Percentiles rank a stretch among this genome's conserved stretches.
Conservation (phyloP, 2,888 invertebrate genomes). For the Tortrix viridana region DNA sequence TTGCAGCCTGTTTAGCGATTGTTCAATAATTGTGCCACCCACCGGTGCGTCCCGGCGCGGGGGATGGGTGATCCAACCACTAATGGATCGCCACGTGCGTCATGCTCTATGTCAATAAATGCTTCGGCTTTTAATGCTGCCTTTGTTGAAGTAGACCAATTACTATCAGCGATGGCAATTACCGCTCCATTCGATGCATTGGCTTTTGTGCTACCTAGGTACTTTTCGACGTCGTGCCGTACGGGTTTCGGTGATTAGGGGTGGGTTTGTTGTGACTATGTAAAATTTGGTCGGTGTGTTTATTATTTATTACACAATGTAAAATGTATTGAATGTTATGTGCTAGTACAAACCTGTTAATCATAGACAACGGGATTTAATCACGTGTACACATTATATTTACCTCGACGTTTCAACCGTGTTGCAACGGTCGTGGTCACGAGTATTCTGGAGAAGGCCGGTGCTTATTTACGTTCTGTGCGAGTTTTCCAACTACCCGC, state of each 20-base stretch:
- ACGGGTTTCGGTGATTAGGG: slow-evolving; percentile 10
- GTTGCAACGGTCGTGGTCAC: no score
- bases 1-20: slow-evolving; percentile 34
- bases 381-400: no score
- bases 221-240: slow-evolving; percentile 28
- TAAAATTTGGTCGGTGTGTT: neutral
- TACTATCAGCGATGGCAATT: slow-evolving; percentile 63
- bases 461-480: no score
- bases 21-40: slow-evolving; percentile 28
- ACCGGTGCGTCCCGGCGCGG: slow-evolving; percentile 12
- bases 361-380: no score
- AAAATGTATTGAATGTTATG: no score
- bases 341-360: no score
- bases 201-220: slow-evolving; percentile 44
- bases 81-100: slow-evolving; percentile 68
- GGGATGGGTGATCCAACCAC: slow-evolving; percentile 47
- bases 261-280: slow-evolving; percentile 6
- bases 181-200: slow-evolving; percentile 49
- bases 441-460: no score
- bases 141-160: slow-evolving; percentile 72
- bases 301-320: no score
- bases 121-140: slow-evolving; percentile 66
- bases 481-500: no score
- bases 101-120: slow-evolving; percentile 70
- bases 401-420: no score